phyloP scores from a whole-genome alignment of 2,113 vertebrate genomes.

The Xenus cinereus region DNA sequence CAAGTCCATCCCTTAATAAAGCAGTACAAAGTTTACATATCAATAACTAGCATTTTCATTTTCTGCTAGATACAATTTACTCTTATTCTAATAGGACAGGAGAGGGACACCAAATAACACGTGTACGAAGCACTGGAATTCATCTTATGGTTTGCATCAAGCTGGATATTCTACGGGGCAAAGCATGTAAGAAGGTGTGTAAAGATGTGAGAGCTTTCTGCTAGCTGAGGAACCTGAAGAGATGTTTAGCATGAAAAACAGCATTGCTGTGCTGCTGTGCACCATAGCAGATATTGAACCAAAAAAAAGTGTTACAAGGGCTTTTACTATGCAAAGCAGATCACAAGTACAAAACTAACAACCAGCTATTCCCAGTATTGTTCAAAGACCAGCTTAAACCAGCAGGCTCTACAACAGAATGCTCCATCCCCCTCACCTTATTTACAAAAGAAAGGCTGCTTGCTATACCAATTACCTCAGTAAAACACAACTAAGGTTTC shows the following conservation, averaged over 20 bases:
- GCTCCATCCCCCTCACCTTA: constrained; percentile 67
- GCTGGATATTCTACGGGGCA: not conserved
- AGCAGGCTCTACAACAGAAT: constrained; percentile 25
- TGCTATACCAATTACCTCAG: constrained; percentile 60
- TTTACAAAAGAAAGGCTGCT: constrained; percentile 72
- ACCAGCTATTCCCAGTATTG: constrained; percentile 53
- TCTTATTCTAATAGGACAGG: not conserved
- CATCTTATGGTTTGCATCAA: not conserved
- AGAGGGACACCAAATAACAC: not conserved
- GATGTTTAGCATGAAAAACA: not conserved
- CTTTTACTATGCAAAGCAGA: constrained; percentile 60
- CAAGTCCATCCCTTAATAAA: not conserved
- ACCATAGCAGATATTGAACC: not conserved
- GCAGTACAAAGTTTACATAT: not conserved
- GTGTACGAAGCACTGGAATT: not conserved
- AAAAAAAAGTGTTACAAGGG: not conserved
- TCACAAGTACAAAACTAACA: constrained; percentile 68
- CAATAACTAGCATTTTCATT: not conserved
- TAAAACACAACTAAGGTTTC: constrained; percentile 20
- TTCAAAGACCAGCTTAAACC: constrained; percentile 54
- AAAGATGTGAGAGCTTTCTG: not conserved
- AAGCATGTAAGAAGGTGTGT: not conserved
- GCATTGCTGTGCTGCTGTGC: not conserved
- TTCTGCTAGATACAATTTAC: not conserved
- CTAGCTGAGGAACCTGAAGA: not conserved